These are phyloP conservation scores for Anneissia japonica DNA, from an alignment of 35 echinoderm and acorn worm genomes.

Conservation along the genomic window DNA sequence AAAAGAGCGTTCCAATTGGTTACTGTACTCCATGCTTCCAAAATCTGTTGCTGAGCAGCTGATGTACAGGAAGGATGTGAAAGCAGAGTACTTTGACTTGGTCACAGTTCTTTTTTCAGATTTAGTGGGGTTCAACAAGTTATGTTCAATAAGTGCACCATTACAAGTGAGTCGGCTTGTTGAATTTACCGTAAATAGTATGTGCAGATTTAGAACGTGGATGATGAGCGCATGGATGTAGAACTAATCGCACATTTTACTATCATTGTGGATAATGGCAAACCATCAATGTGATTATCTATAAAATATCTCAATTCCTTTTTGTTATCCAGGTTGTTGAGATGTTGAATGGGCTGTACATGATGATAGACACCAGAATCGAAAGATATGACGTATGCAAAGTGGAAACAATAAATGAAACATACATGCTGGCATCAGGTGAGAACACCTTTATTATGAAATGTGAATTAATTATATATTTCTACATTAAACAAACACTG, in stretches of 20 bases:
- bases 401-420: background rate
- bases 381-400: background rate
- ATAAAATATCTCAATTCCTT: too few relatives aligned
- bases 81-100: conserved; percentile 46
- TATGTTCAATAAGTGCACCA: conserved; percentile 45
- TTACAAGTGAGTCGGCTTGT: too few relatives aligned
- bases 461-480: too few relatives aligned
- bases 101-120: conserved; percentile 57
- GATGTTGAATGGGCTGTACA: background rate
- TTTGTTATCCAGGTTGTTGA: background rate
- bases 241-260: too few relatives aligned
- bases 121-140: conserved; percentile 36
- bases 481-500: background rate
- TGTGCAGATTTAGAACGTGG: too few relatives aligned
- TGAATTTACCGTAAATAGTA: too few relatives aligned
- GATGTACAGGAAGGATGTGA: conserved; percentile 32
- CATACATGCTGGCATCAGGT: background rate
- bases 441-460: background rate
- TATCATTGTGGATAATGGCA: background rate
- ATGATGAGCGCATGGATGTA: too few relatives aligned
- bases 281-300: too few relatives aligned
- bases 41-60: conserved; percentile 57
- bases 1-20: conserved; percentile 55
- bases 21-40: conserved; percentile 60
- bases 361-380: background rate